Evolutionary conservation across 1,140 invertebrate genomes (phyloP).

Genomic region (Oryzaephilus surinamensis): DNA sequence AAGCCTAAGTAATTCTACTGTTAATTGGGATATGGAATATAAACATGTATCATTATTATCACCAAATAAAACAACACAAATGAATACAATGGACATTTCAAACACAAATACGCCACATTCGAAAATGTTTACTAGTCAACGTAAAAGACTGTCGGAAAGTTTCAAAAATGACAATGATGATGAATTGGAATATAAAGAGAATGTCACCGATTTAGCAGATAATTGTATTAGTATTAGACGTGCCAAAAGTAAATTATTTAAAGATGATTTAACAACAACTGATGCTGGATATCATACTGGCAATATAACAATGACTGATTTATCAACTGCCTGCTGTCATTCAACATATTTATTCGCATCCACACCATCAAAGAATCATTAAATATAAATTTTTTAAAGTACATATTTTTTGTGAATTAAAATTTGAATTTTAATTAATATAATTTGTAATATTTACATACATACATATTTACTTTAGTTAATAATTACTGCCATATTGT

Average conservation of each 20-base stretch:
- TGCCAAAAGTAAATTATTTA: too few relatives aligned
- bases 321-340: too few relatives aligned
- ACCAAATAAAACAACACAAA: conserved; percentile 11
- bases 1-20: conserved; percentile 16
- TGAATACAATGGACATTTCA: conserved; percentile 25
- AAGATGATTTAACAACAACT: conserved; percentile 20
- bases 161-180: conserved; percentile 24
- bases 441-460: too few relatives aligned
- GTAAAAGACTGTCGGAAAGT: conserved; percentile 33
- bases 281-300: conserved; percentile 24
- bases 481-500: too few relatives aligned
- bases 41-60: conserved; percentile 23
- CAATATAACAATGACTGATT: conserved; percentile 5
- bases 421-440: too few relatives aligned
- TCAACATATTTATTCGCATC: conserved; percentile 24
- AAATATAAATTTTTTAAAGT: too few relatives aligned
- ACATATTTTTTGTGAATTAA: too few relatives aligned
- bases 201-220: too few relatives aligned
- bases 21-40: conserved; percentile 34
- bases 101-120: conserved; percentile 28
- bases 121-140: conserved; percentile 23
- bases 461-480: too few relatives aligned
- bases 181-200: too few relatives aligned
- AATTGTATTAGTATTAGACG: too few relatives aligned
- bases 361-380: conserved; percentile 25